Evolutionary conservation across 2,888 invertebrate species (phyloP), one percentile per base, ranked within the genome.

Genomic region (Thysanoteuthis rhombus): DNA sequence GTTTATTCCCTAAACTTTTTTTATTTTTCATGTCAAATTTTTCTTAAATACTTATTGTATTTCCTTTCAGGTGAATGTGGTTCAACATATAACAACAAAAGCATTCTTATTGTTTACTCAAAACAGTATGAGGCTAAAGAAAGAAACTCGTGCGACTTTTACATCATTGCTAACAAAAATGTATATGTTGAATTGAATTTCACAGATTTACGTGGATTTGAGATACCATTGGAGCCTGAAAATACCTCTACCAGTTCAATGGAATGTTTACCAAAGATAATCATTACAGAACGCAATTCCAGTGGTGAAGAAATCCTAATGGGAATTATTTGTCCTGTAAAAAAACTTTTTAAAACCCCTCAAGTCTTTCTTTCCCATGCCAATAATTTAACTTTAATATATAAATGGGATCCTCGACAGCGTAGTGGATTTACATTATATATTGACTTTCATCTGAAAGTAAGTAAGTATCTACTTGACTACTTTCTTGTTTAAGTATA

Each of bases 401-500:
- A 93, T 93, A 47, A 93, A 58, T 93, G 93, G 93, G 93, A 58
- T 39, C 93, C 93, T 47, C 38, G 38, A 47, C 93, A 58, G 93
- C 58, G 58, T 38, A 93, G 47, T 93, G 93, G 93, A 93, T 52
- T 47, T 93, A 93, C 93, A 38, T 93, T 93, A 47, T 93, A 93
- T 58, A 45, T 93, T 93, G 93, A 93, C 93, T 93, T 93, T 47
- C 93, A 93, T 45, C 93, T 58, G 52, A 93, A 93, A 93, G 93
- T 93, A 93, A 93, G 93, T 93, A 93, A 93, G 93, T 93, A 93
- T 93, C 93, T 38, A 38, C 47, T 58, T 93, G 75, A 75, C 75
- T 75, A 75, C 75, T 36, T 75, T 75, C 75, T 75, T 75, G 75
- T 75, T 75, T 75, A 75, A 75, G n/a, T 75, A n/a, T 75, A 75